Evolutionary conservation across 1,140 invertebrate genomes (phyloP).

Genomic region (Bombus waltoni): DNA sequence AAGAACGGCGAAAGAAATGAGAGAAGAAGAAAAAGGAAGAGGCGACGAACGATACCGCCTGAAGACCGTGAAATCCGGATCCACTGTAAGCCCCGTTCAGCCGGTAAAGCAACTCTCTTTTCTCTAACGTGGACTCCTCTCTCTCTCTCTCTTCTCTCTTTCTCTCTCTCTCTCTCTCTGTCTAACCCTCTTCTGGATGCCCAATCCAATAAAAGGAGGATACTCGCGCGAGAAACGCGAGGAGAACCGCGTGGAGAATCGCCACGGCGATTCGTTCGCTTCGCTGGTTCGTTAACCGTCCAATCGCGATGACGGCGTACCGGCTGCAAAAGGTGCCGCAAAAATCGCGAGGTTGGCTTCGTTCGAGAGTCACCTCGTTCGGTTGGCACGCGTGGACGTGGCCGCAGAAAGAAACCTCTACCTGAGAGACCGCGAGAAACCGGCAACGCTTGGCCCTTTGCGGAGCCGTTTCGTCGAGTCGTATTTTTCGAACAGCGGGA

Average conservation of each 20-base stretch:
- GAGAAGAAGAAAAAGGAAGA: constrained; percentile 21
- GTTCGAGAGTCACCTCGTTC: constrained; percentile 16
- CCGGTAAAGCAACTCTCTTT: constrained; percentile 57
- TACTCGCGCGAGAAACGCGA: constrained; percentile 49
- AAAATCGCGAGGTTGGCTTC: constrained; percentile 53
- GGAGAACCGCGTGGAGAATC: constrained; percentile 70
- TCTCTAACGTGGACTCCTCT: constrained; percentile 4
- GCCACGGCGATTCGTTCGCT: constrained; percentile 62
- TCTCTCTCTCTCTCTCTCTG: constrained; percentile 40
- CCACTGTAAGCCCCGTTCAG: constrained; percentile 63
- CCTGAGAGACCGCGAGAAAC: background rate
- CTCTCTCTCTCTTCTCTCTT: constrained; percentile 27
- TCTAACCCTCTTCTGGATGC: constrained; percentile 37
- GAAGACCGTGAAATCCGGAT: constrained; percentile 71
- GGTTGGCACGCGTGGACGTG: constrained; percentile 20
- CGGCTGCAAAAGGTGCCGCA: constrained; percentile 59
- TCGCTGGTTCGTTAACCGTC: constrained; percentile 70
- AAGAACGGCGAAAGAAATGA: constrained; percentile 48
- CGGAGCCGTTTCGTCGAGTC: background rate
- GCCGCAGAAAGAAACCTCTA: background rate
- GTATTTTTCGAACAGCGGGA: background rate
- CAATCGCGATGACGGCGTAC: constrained; percentile 59
- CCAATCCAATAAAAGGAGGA: constrained; percentile 70
- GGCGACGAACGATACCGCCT: constrained; percentile 66
- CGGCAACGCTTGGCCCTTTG: too few species aligned